Conservation (phyloP, 2,888 invertebrate species). For the Clusia tigrina region DNA sequence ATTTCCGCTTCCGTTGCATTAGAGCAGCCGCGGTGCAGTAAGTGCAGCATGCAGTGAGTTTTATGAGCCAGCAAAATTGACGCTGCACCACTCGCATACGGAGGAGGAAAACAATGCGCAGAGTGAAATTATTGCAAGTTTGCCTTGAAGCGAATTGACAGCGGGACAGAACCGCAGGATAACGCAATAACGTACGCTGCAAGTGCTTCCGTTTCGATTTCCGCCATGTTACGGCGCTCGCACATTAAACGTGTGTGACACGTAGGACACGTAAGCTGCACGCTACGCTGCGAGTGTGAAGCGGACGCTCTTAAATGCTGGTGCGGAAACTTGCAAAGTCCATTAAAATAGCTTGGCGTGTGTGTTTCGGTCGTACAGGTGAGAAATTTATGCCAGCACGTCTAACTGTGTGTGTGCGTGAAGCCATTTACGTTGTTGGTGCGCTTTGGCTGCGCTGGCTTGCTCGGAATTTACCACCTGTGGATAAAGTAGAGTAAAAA, state of each 20-base stretch:
- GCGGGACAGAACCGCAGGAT: conserved; percentile 45
- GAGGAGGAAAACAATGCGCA: neutral
- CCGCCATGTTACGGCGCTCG: conserved; percentile 27
- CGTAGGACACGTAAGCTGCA: neutral
- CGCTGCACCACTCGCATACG: too few relatives aligned
- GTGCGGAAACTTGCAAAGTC: conserved; percentile 46
- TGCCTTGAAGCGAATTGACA: conserved; percentile 29
- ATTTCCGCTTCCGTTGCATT: conserved; percentile 39
- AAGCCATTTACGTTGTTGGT: neutral
- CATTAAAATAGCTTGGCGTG: conserved; percentile 42
- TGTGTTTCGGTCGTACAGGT: conserved; percentile 31
- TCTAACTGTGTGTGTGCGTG: conserved; percentile 22
- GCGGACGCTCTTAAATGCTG: neutral
- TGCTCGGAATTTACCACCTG: conserved; percentile 37
- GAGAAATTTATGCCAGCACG: conserved; percentile 15
- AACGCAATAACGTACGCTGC: conserved; percentile 44
- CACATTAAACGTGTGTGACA: conserved; percentile 22
- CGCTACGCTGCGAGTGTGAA: neutral
- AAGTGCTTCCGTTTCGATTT: conserved; percentile 53
- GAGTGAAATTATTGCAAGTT: neutral
- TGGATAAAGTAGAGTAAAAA: conserved; percentile 39
- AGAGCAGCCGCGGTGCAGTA: conserved; percentile 22
- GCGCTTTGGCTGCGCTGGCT: neutral
- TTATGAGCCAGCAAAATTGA: conserved; percentile 29
- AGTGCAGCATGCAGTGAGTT: conserved; percentile 28